Percentiles rank a stretch among this genome's conserved stretches.
phyloP scores from a whole-genome alignment of 2,113 vertebrate genomes.

The Barbus barbus region DNA sequence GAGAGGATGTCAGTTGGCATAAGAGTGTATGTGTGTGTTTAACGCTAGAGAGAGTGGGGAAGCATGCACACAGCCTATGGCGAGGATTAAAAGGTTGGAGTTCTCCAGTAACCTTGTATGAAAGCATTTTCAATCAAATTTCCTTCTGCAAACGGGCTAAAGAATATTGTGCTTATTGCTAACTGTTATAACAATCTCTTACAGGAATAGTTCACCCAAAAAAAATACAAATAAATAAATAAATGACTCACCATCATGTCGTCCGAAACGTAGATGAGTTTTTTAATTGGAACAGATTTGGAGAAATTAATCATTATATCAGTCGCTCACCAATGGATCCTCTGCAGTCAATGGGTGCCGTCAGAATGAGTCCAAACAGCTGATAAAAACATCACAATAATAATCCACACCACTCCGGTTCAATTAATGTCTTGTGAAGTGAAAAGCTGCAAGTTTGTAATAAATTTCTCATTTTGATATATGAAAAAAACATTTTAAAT shows the following conservation, averaged over 20 bases:
- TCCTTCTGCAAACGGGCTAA: not conserved
- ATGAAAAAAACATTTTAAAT: too few species aligned
- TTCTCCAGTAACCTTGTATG: slow-evolving; percentile 33
- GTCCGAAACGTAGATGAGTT: not conserved
- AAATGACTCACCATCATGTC: not conserved
- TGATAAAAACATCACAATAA: too few species aligned
- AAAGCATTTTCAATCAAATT: slow-evolving; percentile 25
- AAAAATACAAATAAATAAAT: not conserved
- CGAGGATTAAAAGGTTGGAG: slow-evolving; percentile 34
- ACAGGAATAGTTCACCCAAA: not conserved
- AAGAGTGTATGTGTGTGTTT: slow-evolving; percentile 17
- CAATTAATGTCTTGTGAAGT: too few species aligned
- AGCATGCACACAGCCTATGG: not conserved
- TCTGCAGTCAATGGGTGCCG: too few species aligned
- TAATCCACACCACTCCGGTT: too few species aligned
- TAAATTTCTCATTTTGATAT: too few species aligned
- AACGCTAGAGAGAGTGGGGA: not conserved
- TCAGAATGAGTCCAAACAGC: too few species aligned
- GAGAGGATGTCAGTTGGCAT: slow-evolving; percentile 15
- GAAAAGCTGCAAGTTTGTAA: too few species aligned
- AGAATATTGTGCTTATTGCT: not conserved
- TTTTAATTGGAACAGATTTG: not conserved
- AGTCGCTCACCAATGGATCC: not conserved
- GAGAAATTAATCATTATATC: too few species aligned
- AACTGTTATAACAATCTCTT: not conserved